Percentiles rank a stretch among this genome's conserved stretches.
Conservation (phyloP, 2,888 invertebrate species). For the Drosophila antonietae region DNA sequence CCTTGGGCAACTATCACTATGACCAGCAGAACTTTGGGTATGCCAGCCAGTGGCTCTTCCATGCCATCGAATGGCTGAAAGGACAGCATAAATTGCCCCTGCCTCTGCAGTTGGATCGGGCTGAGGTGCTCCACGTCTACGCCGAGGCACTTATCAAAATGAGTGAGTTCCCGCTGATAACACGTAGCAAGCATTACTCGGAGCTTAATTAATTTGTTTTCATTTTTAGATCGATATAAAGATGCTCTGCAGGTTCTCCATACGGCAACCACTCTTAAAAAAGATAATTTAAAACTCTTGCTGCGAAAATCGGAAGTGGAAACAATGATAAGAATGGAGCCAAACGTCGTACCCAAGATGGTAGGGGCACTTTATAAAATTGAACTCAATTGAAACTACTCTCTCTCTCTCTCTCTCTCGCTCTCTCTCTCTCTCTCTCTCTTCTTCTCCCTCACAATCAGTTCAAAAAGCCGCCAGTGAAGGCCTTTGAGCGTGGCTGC, state of each 20-base stretch:
- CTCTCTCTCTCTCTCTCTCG: not conserved
- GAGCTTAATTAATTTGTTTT: constrained; percentile 1
- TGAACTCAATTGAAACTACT: no score
- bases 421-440: not conserved
- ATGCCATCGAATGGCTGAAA: constrained; percentile 51
- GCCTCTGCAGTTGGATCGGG: constrained; percentile 34
- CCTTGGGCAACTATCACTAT: constrained; percentile 69
- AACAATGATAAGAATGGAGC: constrained; percentile 54
- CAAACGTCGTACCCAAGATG: constrained; percentile 11
- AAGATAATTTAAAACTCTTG: constrained; percentile 55
- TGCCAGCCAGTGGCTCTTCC: constrained; percentile 71
- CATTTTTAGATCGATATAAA: constrained; percentile 40
- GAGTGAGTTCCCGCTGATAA: constrained; percentile 63
- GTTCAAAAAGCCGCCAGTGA: not conserved
- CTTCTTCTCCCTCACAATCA: not conserved
- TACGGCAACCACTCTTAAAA: constrained; percentile 47
- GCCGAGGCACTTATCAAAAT: constrained; percentile 71
- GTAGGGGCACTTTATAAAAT: constrained; percentile 36
- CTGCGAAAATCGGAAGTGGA: constrained; percentile 63
- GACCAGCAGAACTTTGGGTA: constrained; percentile 45
- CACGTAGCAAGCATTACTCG: not conserved
- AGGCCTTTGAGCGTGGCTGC: constrained; percentile 68
- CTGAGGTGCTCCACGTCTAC: constrained; percentile 63
- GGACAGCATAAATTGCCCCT: constrained; percentile 1
- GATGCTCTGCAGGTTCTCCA: constrained; percentile 66